Evolutionary conservation across 2,113 vertebrate species (phyloP).

Genomic region (Archilochus colubris): DNA sequence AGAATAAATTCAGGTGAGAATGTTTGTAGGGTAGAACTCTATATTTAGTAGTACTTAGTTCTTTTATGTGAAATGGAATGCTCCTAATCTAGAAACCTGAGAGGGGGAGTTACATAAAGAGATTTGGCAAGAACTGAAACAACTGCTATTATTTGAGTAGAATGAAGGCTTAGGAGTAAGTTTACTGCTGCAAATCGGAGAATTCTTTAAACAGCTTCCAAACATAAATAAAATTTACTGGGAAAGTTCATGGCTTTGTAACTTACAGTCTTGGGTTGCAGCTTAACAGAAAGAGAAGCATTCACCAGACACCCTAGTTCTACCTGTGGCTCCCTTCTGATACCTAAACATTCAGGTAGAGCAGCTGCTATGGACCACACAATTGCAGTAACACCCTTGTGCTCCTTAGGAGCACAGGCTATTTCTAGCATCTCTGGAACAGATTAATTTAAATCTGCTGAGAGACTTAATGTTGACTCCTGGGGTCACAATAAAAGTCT

Average conservation of each 20-base stretch:
- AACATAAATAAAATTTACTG: not conserved
- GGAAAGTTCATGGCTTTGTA: not conserved
- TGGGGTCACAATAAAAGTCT: not conserved
- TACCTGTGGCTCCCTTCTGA: not conserved
- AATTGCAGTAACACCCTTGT: not conserved
- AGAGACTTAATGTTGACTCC: slow-evolving; percentile 18
- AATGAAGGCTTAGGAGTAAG: not conserved
- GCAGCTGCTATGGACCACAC: not conserved
- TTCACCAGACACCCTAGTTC: not conserved
- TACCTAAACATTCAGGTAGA: not conserved
- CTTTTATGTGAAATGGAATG: slow-evolving; percentile 18
- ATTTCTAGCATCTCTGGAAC: slow-evolving; percentile 43
- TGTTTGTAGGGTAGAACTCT: slow-evolving; percentile 1
- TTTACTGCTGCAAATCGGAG: not conserved
- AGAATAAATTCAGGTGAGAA: slow-evolving; percentile 40
- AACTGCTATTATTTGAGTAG: slow-evolving; percentile 33
- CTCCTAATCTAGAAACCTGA: slow-evolving; percentile 69
- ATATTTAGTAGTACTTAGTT: slow-evolving; percentile 22
- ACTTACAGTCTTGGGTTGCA: not conserved
- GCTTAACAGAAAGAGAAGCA: not conserved
- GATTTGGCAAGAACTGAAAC: slow-evolving; percentile 40
- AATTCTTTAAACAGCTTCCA: not conserved
- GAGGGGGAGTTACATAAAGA: slow-evolving; percentile 53
- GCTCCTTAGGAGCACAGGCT: not conserved
- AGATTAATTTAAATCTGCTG: slow-evolving; percentile 64